These are phyloP conservation scores for Cephus pygmeus DNA, from an alignment of 2,888 invertebrate species.

Conservation along the genomic window DNA sequence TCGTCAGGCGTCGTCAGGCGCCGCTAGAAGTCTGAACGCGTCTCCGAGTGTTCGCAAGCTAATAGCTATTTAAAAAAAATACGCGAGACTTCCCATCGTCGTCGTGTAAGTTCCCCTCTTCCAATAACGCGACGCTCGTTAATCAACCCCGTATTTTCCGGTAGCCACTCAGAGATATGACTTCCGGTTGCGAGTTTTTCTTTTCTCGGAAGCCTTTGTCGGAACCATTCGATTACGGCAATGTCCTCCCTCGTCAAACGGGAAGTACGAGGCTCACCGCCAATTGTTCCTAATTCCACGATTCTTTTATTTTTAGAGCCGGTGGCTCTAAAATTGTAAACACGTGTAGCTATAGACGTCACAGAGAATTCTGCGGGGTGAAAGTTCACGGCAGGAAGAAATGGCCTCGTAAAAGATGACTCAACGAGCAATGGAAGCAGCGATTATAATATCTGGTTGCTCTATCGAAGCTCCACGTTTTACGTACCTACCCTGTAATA, in stretches of 20 bases:
- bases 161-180: conserved; percentile 30
- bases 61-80: too few relatives aligned
- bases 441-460: too few relatives aligned
- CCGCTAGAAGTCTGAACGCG: too few relatives aligned
- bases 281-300: too few relatives aligned
- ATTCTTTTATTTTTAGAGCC: background rate
- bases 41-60: too few relatives aligned
- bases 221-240: conserved; percentile 28
- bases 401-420: conserved; percentile 27
- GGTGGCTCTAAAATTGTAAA: conserved; percentile 28
- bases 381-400: conserved; percentile 11
- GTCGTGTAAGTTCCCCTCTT: conserved; percentile 15
- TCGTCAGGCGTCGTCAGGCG: too few relatives aligned
- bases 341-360: background rate
- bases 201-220: conserved; percentile 21
- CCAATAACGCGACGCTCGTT: conserved; percentile 51
- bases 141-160: conserved; percentile 50
- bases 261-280: too few relatives aligned
- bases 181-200: conserved; percentile 28
- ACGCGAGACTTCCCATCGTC: too few relatives aligned
- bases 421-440: conserved; percentile 5
- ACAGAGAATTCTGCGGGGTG: too few relatives aligned
- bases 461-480: too few relatives aligned
- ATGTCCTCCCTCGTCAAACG: too few relatives aligned
- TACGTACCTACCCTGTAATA: too few relatives aligned